These are phyloP conservation scores for Notodonta dromedarius DNA, from an alignment of 2,888 invertebrate species.

Conservation along the genomic window DNA sequence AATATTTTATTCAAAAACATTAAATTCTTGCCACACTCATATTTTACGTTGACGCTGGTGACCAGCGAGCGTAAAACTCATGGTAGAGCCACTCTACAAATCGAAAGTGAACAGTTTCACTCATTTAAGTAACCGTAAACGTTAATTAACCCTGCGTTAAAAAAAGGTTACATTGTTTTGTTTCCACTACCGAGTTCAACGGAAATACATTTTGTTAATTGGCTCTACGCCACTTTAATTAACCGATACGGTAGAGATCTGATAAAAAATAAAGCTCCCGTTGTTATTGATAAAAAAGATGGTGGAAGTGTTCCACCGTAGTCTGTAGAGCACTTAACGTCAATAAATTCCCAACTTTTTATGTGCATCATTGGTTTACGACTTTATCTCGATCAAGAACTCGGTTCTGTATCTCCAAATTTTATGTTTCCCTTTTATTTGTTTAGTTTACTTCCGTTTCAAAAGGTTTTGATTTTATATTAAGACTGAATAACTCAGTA, in stretches of 20 bases:
- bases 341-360: slow-evolving; percentile 31
- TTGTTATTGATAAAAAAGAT: slow-evolving; percentile 28
- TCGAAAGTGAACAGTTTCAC: slow-evolving; percentile 27
- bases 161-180: slow-evolving; percentile 70
- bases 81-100: slow-evolving; percentile 9
- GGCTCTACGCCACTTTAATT: slow-evolving; percentile 73
- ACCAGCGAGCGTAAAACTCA: too few species aligned
- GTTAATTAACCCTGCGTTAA: slow-evolving; percentile 68
- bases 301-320: slow-evolving; percentile 22
- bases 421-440: slow-evolving; percentile 9
- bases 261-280: slow-evolving; percentile 47
- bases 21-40: too few species aligned
- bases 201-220: slow-evolving; percentile 79
- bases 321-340: slow-evolving; percentile 30
- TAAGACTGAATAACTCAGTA: neutral
- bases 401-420: slow-evolving; percentile 7
- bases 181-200: slow-evolving; percentile 43
- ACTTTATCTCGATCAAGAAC: slow-evolving; percentile 25
- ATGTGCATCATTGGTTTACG: slow-evolving; percentile 23
- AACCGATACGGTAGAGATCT: slow-evolving; percentile 61
- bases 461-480: neutral
- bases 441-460: neutral
- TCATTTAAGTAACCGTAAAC: slow-evolving; percentile 62
- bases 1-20: too few species aligned
- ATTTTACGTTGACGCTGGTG: too few species aligned